These are phyloP conservation scores for Drosophila auraria DNA, from an alignment of 1,140 invertebrate genomes.

Conservation along the genomic window DNA sequence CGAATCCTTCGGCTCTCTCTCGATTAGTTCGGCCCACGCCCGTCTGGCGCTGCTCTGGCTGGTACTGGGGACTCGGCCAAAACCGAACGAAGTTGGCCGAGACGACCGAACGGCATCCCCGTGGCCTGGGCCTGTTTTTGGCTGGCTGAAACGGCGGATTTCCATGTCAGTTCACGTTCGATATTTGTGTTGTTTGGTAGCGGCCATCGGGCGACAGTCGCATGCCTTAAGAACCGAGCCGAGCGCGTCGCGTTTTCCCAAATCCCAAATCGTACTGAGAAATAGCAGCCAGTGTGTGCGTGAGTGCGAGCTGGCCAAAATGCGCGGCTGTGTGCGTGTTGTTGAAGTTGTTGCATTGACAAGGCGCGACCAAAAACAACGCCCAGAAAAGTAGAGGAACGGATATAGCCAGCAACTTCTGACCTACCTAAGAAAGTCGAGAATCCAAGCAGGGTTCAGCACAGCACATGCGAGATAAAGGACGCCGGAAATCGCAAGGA, in stretches of 20 bases:
- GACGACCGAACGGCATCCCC: slow-evolving; percentile 40
- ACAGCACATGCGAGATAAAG: slow-evolving; percentile 8
- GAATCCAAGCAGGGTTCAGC: not conserved
- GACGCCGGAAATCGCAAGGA: slow-evolving; percentile 48
- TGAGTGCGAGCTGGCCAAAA: slow-evolving; percentile 24
- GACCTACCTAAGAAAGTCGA: slow-evolving; percentile 17
- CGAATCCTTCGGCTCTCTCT: not conserved
- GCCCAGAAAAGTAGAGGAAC: slow-evolving; percentile 45
- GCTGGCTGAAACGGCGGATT: slow-evolving; percentile 57
- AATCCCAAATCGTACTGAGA: slow-evolving; percentile 33
- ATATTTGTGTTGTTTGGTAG: slow-evolving; percentile 84
- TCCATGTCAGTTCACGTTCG: slow-evolving; percentile 81
- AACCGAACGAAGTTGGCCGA: slow-evolving; percentile 15
- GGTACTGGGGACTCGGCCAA: slow-evolving; percentile 11
- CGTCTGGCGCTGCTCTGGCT: slow-evolving; percentile 53
- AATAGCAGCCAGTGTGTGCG: slow-evolving; percentile 20
- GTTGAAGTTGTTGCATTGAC: slow-evolving; percentile 65
- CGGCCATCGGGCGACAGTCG: slow-evolving; percentile 62
- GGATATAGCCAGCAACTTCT: slow-evolving; percentile 27
- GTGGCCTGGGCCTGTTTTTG: slow-evolving; percentile 62
- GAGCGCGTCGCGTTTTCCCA: slow-evolving; percentile 63
- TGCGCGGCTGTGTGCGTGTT: slow-evolving; percentile 32
- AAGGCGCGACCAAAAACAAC: slow-evolving; percentile 55
- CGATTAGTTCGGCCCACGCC: slow-evolving; percentile 29
- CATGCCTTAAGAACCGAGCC: slow-evolving; percentile 37